Evolutionary conservation across 2,888 invertebrate genomes (phyloP).

Genomic region (Salticus scenicus): DNA sequence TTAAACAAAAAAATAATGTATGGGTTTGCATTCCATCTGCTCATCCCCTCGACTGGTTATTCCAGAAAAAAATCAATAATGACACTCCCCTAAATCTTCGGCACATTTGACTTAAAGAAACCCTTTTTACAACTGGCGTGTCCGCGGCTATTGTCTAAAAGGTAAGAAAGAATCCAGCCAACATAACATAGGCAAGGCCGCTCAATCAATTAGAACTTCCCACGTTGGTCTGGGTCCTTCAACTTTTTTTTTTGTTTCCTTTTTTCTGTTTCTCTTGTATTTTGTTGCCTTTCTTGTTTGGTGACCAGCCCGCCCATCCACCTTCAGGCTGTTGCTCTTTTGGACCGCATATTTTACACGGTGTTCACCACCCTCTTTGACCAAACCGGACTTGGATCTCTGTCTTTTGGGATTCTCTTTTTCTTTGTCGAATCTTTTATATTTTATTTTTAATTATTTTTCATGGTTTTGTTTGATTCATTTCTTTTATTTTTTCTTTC

Average conservation of each 20-base stretch:
- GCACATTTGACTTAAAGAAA: no score
- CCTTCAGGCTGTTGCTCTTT: conserved; percentile 56
- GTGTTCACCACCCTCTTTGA: conserved; percentile 14
- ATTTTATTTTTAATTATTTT: background rate
- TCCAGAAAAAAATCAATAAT: no score
- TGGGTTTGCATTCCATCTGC: no score
- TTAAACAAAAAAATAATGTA: no score
- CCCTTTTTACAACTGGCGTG: no score
- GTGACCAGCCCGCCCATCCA: no score
- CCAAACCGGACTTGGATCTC: conserved; percentile 2
- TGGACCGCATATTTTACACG: conserved; percentile 48
- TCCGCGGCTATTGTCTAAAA: conserved; percentile 44
- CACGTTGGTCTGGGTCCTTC: conserved; percentile 46
- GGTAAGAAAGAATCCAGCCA: conserved; percentile 39
- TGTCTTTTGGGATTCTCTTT: no score
- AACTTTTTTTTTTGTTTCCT: conserved; percentile 22
- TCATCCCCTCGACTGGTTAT: no score
- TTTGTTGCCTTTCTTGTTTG: conserved; percentile 10
- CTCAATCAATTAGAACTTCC: conserved; percentile 64
- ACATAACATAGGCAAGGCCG: conserved; percentile 42
- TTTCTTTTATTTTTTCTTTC: no score
- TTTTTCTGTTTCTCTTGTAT: conserved; percentile 21
- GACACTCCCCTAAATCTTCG: no score
- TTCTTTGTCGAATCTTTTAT: background rate
- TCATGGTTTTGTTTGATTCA: background rate